Conservation (phyloP, 2,797 vertebrate species). For the Todus mexicanus region DNA sequence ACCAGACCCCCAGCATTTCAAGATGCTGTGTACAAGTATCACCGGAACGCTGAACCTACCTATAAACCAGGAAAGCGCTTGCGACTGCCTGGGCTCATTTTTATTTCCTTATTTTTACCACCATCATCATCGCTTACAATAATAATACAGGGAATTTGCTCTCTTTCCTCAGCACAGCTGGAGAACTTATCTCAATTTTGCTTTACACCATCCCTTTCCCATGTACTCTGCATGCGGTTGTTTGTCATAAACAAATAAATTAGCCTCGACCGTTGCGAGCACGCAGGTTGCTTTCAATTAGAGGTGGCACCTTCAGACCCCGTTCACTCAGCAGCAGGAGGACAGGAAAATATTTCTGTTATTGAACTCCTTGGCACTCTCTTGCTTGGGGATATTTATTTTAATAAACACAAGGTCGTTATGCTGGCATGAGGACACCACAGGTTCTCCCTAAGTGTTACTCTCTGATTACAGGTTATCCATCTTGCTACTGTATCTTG, state of each 20-base stretch:
- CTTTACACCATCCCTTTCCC: background rate
- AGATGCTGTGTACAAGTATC: background rate
- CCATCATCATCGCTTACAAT: background rate
- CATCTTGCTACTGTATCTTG: slow-evolving; percentile 20
- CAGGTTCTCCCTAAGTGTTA: slow-evolving; percentile 21
- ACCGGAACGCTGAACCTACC: background rate
- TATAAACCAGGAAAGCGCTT: background rate
- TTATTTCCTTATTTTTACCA: background rate
- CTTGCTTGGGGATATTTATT: slow-evolving; percentile 54
- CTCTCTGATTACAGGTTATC: slow-evolving; percentile 43
- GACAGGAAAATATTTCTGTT: slow-evolving; percentile 31
- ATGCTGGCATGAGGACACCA: slow-evolving; percentile 9
- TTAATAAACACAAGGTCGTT: slow-evolving; percentile 62
- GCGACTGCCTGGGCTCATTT: background rate
- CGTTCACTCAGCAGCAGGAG: slow-evolving; percentile 13
- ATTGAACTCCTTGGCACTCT: background rate
- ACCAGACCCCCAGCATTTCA: background rate
- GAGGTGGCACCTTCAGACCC: slow-evolving; percentile 17
- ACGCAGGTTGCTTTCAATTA: slow-evolving; percentile 47
- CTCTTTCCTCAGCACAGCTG: background rate
- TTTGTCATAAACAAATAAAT: slow-evolving; percentile 59
- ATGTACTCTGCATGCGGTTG: background rate
- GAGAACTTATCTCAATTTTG: slow-evolving; percentile 18
- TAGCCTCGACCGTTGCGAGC: slow-evolving; percentile 20
- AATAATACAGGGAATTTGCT: background rate